A percentile compares a stretch with the other conserved stretches of the same genome.
These are phyloP conservation scores for Hydractinia echinata DNA, from an alignment of 30 jellyfish, hydroid and myxozoan genomes.

Conservation along the genomic window DNA sequence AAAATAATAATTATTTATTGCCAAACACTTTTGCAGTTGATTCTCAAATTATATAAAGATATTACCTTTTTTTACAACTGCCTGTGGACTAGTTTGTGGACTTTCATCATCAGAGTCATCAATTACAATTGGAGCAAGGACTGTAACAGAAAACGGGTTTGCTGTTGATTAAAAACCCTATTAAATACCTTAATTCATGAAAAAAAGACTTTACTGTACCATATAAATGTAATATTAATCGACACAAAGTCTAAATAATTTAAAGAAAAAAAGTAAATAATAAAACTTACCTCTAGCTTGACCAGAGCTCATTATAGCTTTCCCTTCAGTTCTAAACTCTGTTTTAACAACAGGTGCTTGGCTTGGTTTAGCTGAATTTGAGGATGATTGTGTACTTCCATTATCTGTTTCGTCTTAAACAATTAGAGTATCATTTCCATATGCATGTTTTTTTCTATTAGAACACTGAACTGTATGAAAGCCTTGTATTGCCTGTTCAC, in stretches of 20 bases:
- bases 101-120: conserved; percentile 13
- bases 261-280: background rate
- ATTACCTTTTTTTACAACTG: conserved; percentile 6
- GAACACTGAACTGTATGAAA: no score
- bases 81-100: background rate
- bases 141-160: background rate
- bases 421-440: no score
- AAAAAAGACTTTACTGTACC: no score
- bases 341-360: background rate
- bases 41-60: background rate
- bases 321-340: background rate
- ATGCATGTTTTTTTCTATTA: no score
- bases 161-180: no score
- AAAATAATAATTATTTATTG: no score
- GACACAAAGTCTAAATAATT: background rate
- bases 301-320: conserved; percentile 27
- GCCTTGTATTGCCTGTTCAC: no score
- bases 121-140: background rate
- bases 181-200: no score
- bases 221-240: no score
- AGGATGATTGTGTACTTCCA: background rate
- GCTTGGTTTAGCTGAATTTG: background rate
- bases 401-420: background rate
- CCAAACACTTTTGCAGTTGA: background rate
- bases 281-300: conserved; percentile 25